Evolutionary conservation across 1,140 invertebrate species (phyloP).

Genomic region (Choristoneura fumiferana): DNA sequence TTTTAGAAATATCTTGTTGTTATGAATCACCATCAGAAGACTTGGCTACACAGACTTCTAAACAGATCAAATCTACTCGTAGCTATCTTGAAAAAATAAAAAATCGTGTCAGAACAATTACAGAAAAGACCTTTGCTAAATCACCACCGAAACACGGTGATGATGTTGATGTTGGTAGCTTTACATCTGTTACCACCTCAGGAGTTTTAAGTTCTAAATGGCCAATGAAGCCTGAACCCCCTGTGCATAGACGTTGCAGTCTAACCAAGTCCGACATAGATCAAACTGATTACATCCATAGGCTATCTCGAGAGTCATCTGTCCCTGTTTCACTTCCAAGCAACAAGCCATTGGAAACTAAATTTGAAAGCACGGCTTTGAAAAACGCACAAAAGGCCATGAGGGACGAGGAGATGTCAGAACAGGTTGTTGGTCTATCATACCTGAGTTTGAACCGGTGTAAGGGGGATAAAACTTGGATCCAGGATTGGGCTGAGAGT

Average conservation of each 20-base stretch:
- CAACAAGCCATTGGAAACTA: constrained; percentile 43
- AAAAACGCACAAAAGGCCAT: constrained; percentile 61
- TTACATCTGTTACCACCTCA: constrained; percentile 81
- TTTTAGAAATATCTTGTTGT: constrained; percentile 80
- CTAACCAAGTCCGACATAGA: constrained; percentile 82
- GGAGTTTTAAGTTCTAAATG: constrained; percentile 78
- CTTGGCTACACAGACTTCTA: constrained; percentile 66
- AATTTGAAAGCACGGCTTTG: constrained; percentile 66
- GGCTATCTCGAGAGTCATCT: constrained; percentile 57
- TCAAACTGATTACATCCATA: constrained; percentile 79
- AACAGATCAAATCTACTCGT: constrained; percentile 73
- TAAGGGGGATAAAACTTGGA: constrained; percentile 76
- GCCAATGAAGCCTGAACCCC: constrained; percentile 45
- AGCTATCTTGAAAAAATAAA: constrained; percentile 81
- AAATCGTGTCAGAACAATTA: constrained; percentile 77
- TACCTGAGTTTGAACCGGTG: constrained; percentile 73
- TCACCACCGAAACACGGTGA: constrained; percentile 53
- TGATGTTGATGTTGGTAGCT: constrained; percentile 75
- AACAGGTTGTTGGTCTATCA: constrained; percentile 69
- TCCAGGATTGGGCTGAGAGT: constrained; percentile 76
- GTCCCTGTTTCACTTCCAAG: constrained; percentile 64
- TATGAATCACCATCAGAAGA: constrained; percentile 78
- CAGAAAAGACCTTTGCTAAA: constrained; percentile 75
- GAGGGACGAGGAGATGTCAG: constrained; percentile 53
- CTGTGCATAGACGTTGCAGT: constrained; percentile 68